Percentiles rank a stretch among this genome's conserved stretches.
These are phyloP conservation scores for Drosophila kurseongensis DNA, from an alignment of 1,140 invertebrate genomes.

Conservation along the genomic window DNA sequence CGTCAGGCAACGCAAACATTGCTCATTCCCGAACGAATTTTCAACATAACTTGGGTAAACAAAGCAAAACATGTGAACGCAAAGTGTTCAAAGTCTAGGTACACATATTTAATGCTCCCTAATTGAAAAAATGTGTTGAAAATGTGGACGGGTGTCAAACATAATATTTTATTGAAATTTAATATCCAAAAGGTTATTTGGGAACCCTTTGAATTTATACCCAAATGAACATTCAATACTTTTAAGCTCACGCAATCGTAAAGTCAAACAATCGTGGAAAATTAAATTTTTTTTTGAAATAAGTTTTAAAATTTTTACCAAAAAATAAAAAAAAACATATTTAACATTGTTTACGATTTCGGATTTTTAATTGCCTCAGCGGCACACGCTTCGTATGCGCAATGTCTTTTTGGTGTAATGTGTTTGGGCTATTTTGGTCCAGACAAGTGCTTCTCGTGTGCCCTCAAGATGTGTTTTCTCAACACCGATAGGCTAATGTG, in stretches of 20 bases:
- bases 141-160: slow-evolving; percentile 26
- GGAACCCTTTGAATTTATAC: neutral
- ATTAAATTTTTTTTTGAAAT: neutral
- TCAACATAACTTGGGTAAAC: slow-evolving; percentile 65
- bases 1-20: slow-evolving; percentile 37
- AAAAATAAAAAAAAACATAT: slow-evolving; percentile 15
- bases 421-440: slow-evolving; percentile 37
- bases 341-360: slow-evolving; percentile 53
- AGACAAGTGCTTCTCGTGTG: slow-evolving; percentile 16
- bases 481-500: slow-evolving; percentile 62
- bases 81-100: slow-evolving; percentile 5
- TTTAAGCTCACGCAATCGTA: neutral
- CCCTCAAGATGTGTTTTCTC: slow-evolving; percentile 74
- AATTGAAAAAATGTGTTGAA: slow-evolving; percentile 62
- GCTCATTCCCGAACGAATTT: slow-evolving; percentile 43
- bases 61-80: slow-evolving; percentile 35
- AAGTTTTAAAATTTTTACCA: slow-evolving; percentile 3
- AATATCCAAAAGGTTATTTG: neutral
- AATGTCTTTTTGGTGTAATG: slow-evolving; percentile 64
- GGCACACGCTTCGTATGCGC: slow-evolving; percentile 67
- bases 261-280: neutral
- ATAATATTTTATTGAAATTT: neutral
- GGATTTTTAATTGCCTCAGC: slow-evolving; percentile 61
- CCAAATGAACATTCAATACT: neutral
- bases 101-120: slow-evolving; percentile 47